Base-by-base conservation (phyloP, 2,797 vertebrate genomes). In the Ptychobarbus kaznakovi region DNA sequence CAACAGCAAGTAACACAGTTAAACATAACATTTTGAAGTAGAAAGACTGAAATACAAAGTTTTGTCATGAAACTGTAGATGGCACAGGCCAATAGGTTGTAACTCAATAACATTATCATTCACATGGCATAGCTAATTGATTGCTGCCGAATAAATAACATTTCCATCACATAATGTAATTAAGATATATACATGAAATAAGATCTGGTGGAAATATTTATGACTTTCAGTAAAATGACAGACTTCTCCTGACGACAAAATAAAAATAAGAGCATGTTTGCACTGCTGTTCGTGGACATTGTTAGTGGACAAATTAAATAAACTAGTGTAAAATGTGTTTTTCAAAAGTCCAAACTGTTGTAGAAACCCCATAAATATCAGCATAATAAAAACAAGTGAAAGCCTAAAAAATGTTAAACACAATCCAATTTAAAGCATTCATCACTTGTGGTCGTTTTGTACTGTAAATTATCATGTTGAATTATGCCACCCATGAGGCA, bases 401-500 rank as follows among this genome's bases (percentile, higher is more conserved):
- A 76, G 32, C 15, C 2, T 28, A 65, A 65, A 65, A 65, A 49
- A 49, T 40, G 18, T 11, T 53, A n/a, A 42, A 68, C 78, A 38
- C 18, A 80, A 56, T 46, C 15, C 53, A 68, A 61, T 32, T 42
- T n/a, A 3, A 79, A 69, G 32, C 51, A 38, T 46, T 15, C 65
- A 82, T 86, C 75, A 72, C 63, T 77, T 38, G 46, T 44, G 53
- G 38, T 77, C 51, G 56, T n/a, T 56, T 53, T 63, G 74, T 85
- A 16, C 58, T 83, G 65, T 84, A 68, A 38, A 87, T 82, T 38
- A 53, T 87, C 11, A 69, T 86, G 53, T 81, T 84, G 66, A 86
- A 72, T 82, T 85, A 87, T 79, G 74, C 58, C 73, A 87, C 44
- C 73, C 20, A 16, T 80, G 81, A 80, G 77, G 86, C 87, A 84